Conservation (phyloP, 2,888 invertebrate genomes). For the Drosophila algonquin region DNA sequence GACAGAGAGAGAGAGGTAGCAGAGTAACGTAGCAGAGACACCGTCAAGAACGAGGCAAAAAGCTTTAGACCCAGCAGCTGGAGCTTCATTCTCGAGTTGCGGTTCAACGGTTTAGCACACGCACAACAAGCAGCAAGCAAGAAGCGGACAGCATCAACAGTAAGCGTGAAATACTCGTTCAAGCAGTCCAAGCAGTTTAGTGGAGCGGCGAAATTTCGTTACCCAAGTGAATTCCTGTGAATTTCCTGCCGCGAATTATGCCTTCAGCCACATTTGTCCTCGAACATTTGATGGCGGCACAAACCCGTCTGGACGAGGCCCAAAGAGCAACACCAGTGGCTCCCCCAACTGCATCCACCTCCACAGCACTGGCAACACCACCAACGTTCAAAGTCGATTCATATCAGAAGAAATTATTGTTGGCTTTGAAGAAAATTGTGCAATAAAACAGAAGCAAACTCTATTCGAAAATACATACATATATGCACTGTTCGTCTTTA, state of each 20-base stretch:
- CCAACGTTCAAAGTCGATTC: constrained; percentile 28
- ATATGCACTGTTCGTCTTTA: constrained; percentile 18
- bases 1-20: constrained; percentile 19
- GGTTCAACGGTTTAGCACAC: constrained; percentile 59
- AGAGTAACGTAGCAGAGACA: constrained; percentile 11
- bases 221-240: not conserved
- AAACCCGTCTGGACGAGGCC: constrained; percentile 70
- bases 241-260: constrained; percentile 69
- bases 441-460: constrained; percentile 54
- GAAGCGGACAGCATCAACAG: constrained; percentile 13
- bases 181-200: constrained; percentile 21
- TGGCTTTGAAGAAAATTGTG: constrained; percentile 71
- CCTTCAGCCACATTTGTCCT: constrained; percentile 82
- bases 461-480: constrained; percentile 16
- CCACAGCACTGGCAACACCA: constrained; percentile 21
- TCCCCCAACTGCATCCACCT: constrained; percentile 14
- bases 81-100: constrained; percentile 74
- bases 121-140: constrained; percentile 4
- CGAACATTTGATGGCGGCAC: constrained; percentile 82
- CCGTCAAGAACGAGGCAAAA: constrained; percentile 57
- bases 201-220: not conserved
- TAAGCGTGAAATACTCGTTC: constrained; percentile 11
- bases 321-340: constrained; percentile 35
- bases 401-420: constrained; percentile 69
- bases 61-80: constrained; percentile 71